Evolutionary conservation across 2,797 vertebrate species (phyloP), one percentile per base, ranked within the genome.

Genomic region (Neoniphon sammara): DNA sequence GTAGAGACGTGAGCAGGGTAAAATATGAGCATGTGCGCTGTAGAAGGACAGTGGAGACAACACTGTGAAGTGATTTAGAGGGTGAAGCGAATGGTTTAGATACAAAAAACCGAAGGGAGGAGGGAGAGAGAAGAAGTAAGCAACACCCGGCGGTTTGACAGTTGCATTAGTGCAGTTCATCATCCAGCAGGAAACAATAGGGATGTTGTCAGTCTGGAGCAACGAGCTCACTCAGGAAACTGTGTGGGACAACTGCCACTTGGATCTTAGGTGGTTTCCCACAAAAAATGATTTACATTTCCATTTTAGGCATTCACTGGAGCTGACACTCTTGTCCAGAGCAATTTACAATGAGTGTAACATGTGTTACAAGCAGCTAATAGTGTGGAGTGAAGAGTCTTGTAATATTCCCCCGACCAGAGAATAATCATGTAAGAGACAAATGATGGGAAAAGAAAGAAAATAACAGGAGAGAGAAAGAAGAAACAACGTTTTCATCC

Each of bases 161-260:
- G 75, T 52, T 64, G 75, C 57, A 31, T 59, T 25, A 60, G 62
- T 75, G 89, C 81, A 76, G 85, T 86, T 90, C 90, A 81, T 93
- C 90, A 87, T 67, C 75, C 82, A 75, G 87, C 69, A 87, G 79
- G 86, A 91, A 95, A 94, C 93, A 95, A 92, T 89, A 74, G 88
- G 64, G 89, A 90, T 70, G 67, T 82, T 87, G 87, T 91, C 72
- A 23, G 81, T 82, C 73, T 85, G 85, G 85, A 73, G 74, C 81
- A 79, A 70, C 84, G 23, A 49, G 83, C 87, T 85, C 87, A 69
- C 88, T 90, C 85, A 91, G 88, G 86, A 93, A 87, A 80, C 68
- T 75, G 85, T 83, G 87, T 85, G 92, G 94, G 91, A 90, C 34
- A 69, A 54, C 47, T 5, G 78, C 70, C 79, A 73, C 80, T 71